phyloP scores from a whole-genome alignment of 2,888 invertebrate species.

The Plutella xylostella region DNA sequence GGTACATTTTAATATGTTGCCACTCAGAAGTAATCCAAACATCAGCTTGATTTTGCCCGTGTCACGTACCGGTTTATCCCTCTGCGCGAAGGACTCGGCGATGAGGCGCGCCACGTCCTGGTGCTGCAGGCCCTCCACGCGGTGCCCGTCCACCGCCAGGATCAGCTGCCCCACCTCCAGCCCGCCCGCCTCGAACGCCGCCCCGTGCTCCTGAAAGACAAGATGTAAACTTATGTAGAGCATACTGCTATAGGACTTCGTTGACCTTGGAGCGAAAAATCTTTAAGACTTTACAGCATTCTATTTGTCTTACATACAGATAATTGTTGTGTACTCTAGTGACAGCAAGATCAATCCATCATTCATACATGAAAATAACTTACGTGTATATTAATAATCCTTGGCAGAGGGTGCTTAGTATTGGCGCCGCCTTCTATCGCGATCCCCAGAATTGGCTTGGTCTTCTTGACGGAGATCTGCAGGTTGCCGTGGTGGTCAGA shows the following conservation, averaged over 20 bases:
- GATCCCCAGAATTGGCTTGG: constrained; percentile 93
- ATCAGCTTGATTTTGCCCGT: too few species aligned
- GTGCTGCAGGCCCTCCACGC: constrained; percentile 84
- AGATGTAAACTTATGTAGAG: not conserved
- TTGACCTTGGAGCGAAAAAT: too few species aligned
- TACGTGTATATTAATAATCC: constrained; percentile 97
- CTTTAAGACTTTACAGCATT: too few species aligned
- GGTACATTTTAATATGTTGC: not conserved
- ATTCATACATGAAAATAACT: too few species aligned
- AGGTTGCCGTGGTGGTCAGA: constrained; percentile 90
- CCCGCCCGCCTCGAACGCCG: constrained; percentile 92
- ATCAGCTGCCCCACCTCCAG: constrained; percentile 95
- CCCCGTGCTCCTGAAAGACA: constrained; percentile 86
- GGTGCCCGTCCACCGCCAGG: constrained; percentile 88
- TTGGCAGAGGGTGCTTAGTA: constrained; percentile 93
- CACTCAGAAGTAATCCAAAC: not conserved
- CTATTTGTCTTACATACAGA: too few species aligned
- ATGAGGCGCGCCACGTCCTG: constrained; percentile 93
- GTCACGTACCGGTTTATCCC: constrained; percentile 72
- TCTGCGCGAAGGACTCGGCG: constrained; percentile 92
- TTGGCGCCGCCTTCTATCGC: constrained; percentile 98
- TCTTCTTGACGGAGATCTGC: constrained; percentile 91
- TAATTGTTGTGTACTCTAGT: too few species aligned
- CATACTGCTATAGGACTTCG: too few species aligned
- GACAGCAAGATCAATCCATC: too few species aligned